These are phyloP conservation scores for Lasioglossum figueresi DNA, from an alignment of 2,888 invertebrate genomes.

Conservation along the genomic window DNA sequence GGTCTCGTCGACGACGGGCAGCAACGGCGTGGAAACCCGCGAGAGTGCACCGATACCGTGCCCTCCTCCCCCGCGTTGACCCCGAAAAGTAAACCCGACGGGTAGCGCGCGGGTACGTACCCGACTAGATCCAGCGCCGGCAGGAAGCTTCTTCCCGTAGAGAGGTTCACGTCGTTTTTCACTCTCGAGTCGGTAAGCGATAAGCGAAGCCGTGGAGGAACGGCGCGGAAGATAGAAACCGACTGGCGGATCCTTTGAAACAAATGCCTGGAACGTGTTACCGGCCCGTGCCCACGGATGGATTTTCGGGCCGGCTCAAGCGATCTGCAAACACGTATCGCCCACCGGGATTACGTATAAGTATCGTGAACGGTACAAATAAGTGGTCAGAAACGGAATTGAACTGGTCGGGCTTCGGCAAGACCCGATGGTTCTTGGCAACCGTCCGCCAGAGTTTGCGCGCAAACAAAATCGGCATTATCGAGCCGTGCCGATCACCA, in stretches of 20 bases:
- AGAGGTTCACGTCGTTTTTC: constrained; percentile 55
- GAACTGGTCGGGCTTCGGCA: constrained; percentile 23
- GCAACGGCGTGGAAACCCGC: background rate
- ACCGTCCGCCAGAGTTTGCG: constrained; percentile 21
- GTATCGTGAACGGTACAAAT: constrained; percentile 51
- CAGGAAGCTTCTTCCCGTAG: constrained; percentile 27
- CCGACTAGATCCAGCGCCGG: background rate
- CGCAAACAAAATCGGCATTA: constrained; percentile 8
- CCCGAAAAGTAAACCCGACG: constrained; percentile 32
- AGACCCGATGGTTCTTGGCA: background rate
- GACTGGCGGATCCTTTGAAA: constrained; percentile 50
- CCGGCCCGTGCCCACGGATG: constrained; percentile 20
- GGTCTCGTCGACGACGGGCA: background rate
- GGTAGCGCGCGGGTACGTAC: background rate
- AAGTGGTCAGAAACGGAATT: constrained; percentile 37
- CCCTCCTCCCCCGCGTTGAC: background rate
- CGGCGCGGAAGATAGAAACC: constrained; percentile 43
- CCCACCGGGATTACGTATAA: constrained; percentile 47
- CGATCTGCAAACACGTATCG: constrained; percentile 63
- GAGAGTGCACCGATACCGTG: background rate
- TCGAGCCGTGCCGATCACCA: constrained; percentile 1
- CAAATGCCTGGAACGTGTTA: constrained; percentile 62
- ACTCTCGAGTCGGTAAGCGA: constrained; percentile 47
- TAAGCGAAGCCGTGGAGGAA: constrained; percentile 37
- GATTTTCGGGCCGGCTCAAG: constrained; percentile 51